phyloP scores from a whole-genome alignment of 2,113 vertebrate species.

The Ploceus nigricollis region DNA sequence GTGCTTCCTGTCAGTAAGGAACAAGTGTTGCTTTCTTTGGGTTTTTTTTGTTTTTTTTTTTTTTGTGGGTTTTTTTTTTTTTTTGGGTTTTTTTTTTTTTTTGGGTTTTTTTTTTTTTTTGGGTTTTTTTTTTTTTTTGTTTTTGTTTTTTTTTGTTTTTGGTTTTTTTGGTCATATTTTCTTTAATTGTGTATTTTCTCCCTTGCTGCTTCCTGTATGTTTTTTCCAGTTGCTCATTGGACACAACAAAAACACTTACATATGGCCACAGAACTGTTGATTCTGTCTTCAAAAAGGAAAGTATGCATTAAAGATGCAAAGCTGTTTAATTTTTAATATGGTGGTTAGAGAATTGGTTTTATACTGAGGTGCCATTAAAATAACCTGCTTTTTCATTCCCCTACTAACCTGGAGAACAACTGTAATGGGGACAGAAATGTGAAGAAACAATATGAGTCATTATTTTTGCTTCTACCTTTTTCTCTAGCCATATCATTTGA shows the following conservation, averaged over 20 bases:
- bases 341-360: not conserved
- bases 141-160: not conserved
- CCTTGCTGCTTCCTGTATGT: not conserved
- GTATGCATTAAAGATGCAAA: conserved; percentile 44
- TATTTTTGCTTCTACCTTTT: not conserved
- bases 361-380: conserved; percentile 5
- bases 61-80: too few relatives aligned
- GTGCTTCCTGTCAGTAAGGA: not conserved
- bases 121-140: too few relatives aligned
- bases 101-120: too few relatives aligned
- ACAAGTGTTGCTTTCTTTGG: not conserved
- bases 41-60: not conserved
- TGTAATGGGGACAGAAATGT: not conserved
- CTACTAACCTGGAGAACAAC: not conserved
- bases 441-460: not conserved
- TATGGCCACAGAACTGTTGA: not conserved
- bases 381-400: not conserved
- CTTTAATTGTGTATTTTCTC: not conserved
- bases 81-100: too few relatives aligned
- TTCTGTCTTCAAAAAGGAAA: not conserved
- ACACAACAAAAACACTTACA: not conserved
- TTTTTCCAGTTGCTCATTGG: not conserved
- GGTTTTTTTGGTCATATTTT: not conserved
- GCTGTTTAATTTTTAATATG: conserved; percentile 42
- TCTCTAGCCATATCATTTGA: not conserved